phyloP scores from a whole-genome alignment of 2,113 vertebrate species.

The Otus sunia region DNA sequence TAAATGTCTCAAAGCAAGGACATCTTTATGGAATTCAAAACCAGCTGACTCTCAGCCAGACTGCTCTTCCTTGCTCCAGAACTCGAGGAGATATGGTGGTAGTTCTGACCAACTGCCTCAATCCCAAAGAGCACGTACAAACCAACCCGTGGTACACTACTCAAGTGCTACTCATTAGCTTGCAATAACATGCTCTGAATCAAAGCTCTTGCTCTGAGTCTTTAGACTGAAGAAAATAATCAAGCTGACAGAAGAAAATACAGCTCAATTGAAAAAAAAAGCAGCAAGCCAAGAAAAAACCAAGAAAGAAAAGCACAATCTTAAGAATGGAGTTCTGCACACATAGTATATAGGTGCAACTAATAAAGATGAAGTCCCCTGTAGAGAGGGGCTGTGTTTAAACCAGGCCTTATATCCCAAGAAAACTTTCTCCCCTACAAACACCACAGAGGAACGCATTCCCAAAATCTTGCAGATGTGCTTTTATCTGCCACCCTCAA shows the following conservation, averaged over 20 bases:
- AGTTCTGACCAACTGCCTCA: neutral
- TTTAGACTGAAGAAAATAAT: neutral
- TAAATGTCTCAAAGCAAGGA: neutral
- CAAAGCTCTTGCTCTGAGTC: neutral
- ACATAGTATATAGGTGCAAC: fast-evolving
- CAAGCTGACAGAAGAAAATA: neutral
- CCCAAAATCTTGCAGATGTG: fast-evolving
- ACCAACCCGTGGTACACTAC: fast-evolving
- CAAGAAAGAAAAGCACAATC: neutral
- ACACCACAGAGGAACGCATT: fast-evolving
- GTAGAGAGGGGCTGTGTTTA: neutral
- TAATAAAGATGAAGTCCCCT: neutral
- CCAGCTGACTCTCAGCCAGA: neutral
- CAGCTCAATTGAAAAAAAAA: neutral
- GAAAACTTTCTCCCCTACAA: neutral
- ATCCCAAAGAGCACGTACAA: neutral
- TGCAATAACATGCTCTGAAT: neutral
- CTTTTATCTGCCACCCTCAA: neutral
- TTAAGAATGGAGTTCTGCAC: neutral
- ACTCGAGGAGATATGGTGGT: neutral
- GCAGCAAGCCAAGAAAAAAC: too few species aligned
- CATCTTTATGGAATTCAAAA: fast-evolving
- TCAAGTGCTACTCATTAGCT: too few species aligned
- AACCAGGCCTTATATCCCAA: neutral
- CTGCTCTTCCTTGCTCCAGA: neutral